Base-by-base conservation (phyloP, 2,113 vertebrate genomes). In the Pandion haliaetus region DNA sequence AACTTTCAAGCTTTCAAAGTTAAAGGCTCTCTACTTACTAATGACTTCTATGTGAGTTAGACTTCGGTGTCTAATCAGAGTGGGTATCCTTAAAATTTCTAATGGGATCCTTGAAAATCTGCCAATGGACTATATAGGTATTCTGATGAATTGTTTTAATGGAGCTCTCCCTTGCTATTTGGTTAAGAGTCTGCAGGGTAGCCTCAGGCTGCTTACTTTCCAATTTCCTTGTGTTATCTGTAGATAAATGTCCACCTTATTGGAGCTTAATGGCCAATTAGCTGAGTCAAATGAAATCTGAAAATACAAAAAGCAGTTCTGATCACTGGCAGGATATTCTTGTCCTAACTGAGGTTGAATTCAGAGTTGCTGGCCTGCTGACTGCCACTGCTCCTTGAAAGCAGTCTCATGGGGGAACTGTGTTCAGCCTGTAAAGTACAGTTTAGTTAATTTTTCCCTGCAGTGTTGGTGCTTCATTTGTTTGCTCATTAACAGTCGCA, bases 71-170 rank as follows among this genome's bases (percentile, higher is more conserved):
- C 62, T 96, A 86, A 97, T 96, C 67, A 81, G 63, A 88, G 93
- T 91, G 78, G 58, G 36, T 93, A 79, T 91, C 59, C 74, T 92
- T 94, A 92, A 95, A 89, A 91, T 94, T 95, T 87, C 80, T 96
- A 94, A 97, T 97, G 93, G 88, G 57, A 91, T 83, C 40, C 79
- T 96, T 96, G 94, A 95, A 95, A 95, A 86, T 84, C 52, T 97
- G 95, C 93, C 88, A 95, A 49, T 67, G 49, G 44, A 58, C 73
- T 90, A 29, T 71, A 69, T 72, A 78, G 44, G 70, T 79, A 97
- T 95, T 89, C 83, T 91, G 70, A 90, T 97, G 12, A 96, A 93
- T 97, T 95, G 88, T 65, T 97, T 97, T 93, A 96, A 94, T 95
- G 92, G 79, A 90, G 42, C 59, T 88, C 62, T 94, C 89, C 80